Base-by-base conservation (phyloP, 92 coral and sea anemone species). In the Bergia sp. region DNA sequence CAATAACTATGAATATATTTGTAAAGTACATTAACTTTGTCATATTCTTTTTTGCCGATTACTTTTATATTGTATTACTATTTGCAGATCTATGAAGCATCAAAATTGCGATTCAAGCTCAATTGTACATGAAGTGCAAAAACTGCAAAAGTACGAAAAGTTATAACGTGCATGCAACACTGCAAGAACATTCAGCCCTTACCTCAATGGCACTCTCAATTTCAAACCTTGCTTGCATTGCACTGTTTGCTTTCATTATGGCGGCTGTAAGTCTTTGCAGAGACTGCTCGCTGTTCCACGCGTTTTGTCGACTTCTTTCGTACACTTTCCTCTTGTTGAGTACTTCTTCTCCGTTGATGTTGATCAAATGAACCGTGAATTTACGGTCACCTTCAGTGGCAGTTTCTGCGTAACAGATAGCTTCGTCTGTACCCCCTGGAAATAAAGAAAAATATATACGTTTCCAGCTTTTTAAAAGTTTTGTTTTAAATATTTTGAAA, bases 321-420 rank as follows among this genome's bases (percentile, higher is more conserved):
- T 89, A 92, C 42, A 92, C 90, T 57, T 89, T 92, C 84, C 92
- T 81, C 71, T 89, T 92, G 92, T 92, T 92, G 49, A 92, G 50
- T 43, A 92, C 94, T 55, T 89, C 92, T 76, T 92, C 90, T 49
- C 94, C 94, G 29, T 92, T 92, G 76, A 92, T 92, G 83, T 92
- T 90, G n/a, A 92, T 92, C 85, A 92, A 71, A 15, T 92, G 92
- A 86, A 71, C 88, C 4, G 94, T 92, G 49, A 92, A 92, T 65
- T 92, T 92, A 7, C 94, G 83, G 57, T 67, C 90, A 10, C 90
- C 92, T 37, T 91, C 92, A 15, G 92, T 90, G n/a, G 94, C 94
- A 11, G 92, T 90, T 55, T 92, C 94, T 2, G 92, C 94, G 75
- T 92, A 92, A 61, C 94, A 92, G 53, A 92, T 82, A 2, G 94